These are phyloP conservation scores for Gymnothorax javanicus DNA, from an alignment of 2,797 vertebrate species.

Conservation along the genomic window DNA sequence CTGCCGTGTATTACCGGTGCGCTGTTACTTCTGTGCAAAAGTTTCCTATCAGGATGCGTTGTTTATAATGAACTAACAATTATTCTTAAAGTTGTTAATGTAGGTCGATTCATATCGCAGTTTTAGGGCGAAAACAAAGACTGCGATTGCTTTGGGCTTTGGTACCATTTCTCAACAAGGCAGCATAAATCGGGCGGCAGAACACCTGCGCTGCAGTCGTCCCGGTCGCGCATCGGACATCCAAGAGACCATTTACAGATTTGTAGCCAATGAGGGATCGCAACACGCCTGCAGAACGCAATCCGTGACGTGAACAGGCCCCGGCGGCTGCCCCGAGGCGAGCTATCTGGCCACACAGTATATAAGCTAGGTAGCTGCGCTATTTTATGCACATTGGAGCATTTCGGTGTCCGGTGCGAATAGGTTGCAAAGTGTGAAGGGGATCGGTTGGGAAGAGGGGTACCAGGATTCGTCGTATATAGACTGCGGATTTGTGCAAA, in stretches of 20 bases:
- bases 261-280: neutral
- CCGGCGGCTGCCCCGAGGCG: neutral
- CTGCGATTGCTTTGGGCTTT: no score
- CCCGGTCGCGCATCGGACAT: neutral
- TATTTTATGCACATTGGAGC: neutral
- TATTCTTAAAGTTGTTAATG: no score
- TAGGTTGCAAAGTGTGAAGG: neutral
- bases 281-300: neutral
- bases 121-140: no score
- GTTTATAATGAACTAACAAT: neutral
- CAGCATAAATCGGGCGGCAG: no score
- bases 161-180: no score
- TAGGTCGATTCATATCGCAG: no score
- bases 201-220: neutral
- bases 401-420: neutral
- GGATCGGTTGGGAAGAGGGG: neutral
- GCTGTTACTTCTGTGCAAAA: no score
- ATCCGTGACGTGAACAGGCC: neutral
- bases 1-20: no score
- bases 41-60: neutral
- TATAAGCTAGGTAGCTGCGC: slow-evolving; percentile 7
- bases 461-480: neutral
- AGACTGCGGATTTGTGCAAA: slow-evolving; percentile 33
- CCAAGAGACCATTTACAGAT: neutral
- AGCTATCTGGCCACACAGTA: neutral